Base-by-base conservation (phyloP, 2,113 vertebrate genomes). In the Otus sunia region DNA sequence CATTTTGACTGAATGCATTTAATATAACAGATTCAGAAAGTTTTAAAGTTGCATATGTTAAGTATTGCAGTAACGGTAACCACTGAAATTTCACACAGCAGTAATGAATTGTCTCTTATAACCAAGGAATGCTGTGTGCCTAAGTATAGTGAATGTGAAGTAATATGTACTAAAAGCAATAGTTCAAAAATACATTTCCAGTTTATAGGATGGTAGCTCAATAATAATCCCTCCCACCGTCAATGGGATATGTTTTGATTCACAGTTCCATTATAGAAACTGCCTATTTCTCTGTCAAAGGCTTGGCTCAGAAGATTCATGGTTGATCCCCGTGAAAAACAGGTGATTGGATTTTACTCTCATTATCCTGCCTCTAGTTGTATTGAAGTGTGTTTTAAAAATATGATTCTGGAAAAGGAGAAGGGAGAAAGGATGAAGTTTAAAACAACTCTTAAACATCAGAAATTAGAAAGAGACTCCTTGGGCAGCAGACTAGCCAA, bases 321-420 rank as follows among this genome's bases (percentile, higher is more conserved):
- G 3, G 88, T 90, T 96, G 94, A 92, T 93, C 82, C 50, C 82
- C 1, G 2, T 94, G 90, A 95, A 96, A 94, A 95, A 55, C 37
- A 86, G 78, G 90, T 88, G 92, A 97, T 86, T 93, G 94, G 90
- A 95, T 96, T 96, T 97, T 88, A 91, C 66, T 94, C 45, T 91
- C 74, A 79, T 96, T 90, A 95, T 93, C 63, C 84, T 80, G 43
- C 58, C 41, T 93, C 64, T 83, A 66, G 71, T 83, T 80, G 59
- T 53, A 34, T 92, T 73, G 59, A 88, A 71, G 56, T 23, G 13
- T 59, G 37, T 68, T 96, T 96, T 84, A 67, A 95, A 94, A 83
- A 80, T 90, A 55, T 20, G 47, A 77, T 77, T 88, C 67, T 86
- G 68, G n/a, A 27, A 63, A 63, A 88, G 63, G 47, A 93, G 71